These are phyloP conservation scores for Pitta sordida DNA, from an alignment of 2,113 vertebrate species.

Conservation along the genomic window DNA sequence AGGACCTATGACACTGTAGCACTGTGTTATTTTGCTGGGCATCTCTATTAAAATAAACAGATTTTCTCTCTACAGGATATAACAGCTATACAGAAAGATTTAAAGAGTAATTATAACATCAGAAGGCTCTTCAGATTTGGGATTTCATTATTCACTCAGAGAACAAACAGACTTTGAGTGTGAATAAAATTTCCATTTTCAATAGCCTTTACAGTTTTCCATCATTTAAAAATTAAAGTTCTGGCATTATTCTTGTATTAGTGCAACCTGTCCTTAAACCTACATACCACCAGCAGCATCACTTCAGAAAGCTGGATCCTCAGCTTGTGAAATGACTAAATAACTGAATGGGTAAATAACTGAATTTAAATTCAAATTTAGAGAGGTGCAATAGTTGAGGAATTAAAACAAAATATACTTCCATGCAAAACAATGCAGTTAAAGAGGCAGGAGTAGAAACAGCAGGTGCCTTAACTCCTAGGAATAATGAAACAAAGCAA, in stretches of 20 bases:
- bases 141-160: neutral
- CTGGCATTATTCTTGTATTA: neutral
- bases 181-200: conserved; percentile 13
- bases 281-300: neutral
- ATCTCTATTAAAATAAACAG: neutral
- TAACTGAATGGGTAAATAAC: neutral
- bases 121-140: neutral
- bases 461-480: neutral
- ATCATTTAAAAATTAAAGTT: neutral
- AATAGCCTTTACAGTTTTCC: neutral
- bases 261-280: neutral
- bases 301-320: neutral
- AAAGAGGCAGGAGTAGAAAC: neutral
- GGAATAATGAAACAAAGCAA: neutral
- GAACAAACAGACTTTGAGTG: neutral
- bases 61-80: neutral
- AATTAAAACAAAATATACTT: neutral
- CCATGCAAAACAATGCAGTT: neutral
- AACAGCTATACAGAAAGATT: neutral
- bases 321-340: neutral
- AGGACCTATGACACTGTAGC: neutral
- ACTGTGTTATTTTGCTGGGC: neutral
- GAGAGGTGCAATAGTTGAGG: neutral
- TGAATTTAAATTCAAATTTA: no score
- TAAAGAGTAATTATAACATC: neutral